These are phyloP conservation scores for Andrena bucephala DNA, from an alignment of 2,888 invertebrate species.

Conservation along the genomic window DNA sequence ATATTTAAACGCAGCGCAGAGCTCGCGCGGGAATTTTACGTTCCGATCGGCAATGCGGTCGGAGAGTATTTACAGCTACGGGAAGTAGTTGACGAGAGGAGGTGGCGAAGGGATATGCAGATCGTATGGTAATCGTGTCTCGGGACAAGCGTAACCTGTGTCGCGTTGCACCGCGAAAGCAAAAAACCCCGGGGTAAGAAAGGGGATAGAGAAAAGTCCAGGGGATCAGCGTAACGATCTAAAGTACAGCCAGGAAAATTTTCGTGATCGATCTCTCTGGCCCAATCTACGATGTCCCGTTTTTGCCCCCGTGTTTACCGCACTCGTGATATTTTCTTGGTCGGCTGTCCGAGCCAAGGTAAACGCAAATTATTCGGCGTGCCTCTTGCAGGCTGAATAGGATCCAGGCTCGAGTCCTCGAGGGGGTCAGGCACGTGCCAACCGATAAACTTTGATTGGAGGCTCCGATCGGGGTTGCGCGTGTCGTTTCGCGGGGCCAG, in stretches of 20 bases:
- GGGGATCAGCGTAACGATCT: constrained; percentile 33
- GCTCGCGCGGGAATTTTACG: constrained; percentile 52
- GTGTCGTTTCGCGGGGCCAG: constrained; percentile 11
- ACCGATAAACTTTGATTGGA: neutral
- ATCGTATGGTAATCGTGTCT: constrained; percentile 81
- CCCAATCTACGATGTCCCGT: constrained; percentile 24
- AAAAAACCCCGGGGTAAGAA: constrained; percentile 23
- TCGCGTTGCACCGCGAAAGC: constrained; percentile 64
- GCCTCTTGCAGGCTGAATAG: neutral
- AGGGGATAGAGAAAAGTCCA: constrained; percentile 22
- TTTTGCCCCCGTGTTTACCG: constrained; percentile 23
- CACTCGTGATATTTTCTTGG: constrained; percentile 2
- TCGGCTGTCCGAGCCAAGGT: neutral
- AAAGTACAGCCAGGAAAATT: constrained; percentile 41
- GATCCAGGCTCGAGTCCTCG: constrained; percentile 1
- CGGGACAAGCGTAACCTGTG: constrained; percentile 79
- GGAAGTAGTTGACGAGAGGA: constrained; percentile 72
- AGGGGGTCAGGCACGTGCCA: too few relatives aligned
- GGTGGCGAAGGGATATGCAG: constrained; percentile 77
- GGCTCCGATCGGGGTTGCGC: neutral
- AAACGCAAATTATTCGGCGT: neutral
- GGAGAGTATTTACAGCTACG: constrained; percentile 73
- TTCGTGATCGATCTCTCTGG: constrained; percentile 42
- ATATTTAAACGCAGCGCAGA: constrained; percentile 17
- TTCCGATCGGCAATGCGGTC: constrained; percentile 33